Evolutionary conservation across 2,113 vertebrate species (phyloP), one percentile per base, ranked within the genome.

Genomic region (Rhipidura dahli): DNA sequence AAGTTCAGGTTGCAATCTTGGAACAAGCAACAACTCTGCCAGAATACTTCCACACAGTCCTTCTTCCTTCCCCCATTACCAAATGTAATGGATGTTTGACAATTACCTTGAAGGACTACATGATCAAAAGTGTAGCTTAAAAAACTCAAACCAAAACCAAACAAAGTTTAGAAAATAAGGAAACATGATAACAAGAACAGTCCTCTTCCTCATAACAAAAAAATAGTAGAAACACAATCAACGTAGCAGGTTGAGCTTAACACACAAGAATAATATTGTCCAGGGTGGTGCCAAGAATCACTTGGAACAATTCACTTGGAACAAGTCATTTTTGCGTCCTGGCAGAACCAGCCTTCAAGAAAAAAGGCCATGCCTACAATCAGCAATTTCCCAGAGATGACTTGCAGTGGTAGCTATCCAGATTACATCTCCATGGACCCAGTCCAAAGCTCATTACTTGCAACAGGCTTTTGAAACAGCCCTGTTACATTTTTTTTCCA

Each of bases 381-480:
- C 39, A 78, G 49, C 40, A 24, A 8, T 45, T 89, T 92, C 86
- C 63, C 86, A 81, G 68, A 69, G 79, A 40, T 27, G 51, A 73
- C 33, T 63, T 63, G 45, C 21, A 27, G 54, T 4, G 51, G 80
- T 51, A 90, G 76, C 68, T 81, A 30, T 33, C 45, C 79, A 86
- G 54, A 80, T 89, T 63, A 85, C 59, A 33, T 66, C 59, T 83
- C 57, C n/a, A 11, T 59, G 86, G 83, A 78, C 26, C 11, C 40
- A 85, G 30, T 79, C 85, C 90, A 96, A 90, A 93, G 0, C 90
- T 87, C 61, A 47, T 91, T 91, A 89, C 18, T 71, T n/a, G 68
- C 83, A 95, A 77, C 21, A 86, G 54, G 42, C 51, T 90, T 95
- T 78, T 73, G 68, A 73, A 94, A 86, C 49, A 90, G 39, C 56